These are phyloP conservation scores for Marisa cornuarietis DNA, from an alignment of 1,140 invertebrate species.

Conservation along the genomic window DNA sequence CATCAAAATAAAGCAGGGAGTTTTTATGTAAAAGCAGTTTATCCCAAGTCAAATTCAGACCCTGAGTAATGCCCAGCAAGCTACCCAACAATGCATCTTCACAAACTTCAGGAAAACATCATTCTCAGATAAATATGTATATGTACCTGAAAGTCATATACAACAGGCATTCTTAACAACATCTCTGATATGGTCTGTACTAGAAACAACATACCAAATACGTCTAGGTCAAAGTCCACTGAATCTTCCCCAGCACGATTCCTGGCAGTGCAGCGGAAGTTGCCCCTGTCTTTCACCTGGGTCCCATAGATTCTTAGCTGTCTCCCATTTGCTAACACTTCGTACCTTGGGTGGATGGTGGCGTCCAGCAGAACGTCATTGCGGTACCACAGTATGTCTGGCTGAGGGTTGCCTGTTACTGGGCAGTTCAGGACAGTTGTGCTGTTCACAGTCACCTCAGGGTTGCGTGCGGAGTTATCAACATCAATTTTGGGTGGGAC, in stretches of 20 bases:
- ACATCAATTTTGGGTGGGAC: slow-evolving; percentile 56
- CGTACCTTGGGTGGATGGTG: slow-evolving; percentile 37
- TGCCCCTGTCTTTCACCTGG: slow-evolving; percentile 43
- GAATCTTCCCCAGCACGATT: slow-evolving; percentile 65
- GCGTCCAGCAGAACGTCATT: slow-evolving; percentile 36
- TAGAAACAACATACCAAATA: slow-evolving; percentile 60
- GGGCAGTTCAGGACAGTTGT: slow-evolving; percentile 66
- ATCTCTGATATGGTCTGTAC: neutral
- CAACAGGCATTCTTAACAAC: neutral
- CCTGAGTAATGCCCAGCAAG: too few relatives aligned
- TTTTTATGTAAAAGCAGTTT: too few relatives aligned
- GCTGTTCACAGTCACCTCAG: slow-evolving; percentile 63
- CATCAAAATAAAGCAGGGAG: too few relatives aligned
- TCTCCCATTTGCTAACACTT: slow-evolving; percentile 48
- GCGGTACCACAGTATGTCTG: slow-evolving; percentile 66
- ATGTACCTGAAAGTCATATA: too few relatives aligned
- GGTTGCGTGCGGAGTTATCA: slow-evolving; percentile 46
- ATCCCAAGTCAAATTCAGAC: too few relatives aligned
- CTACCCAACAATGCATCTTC: too few relatives aligned
- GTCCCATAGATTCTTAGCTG: slow-evolving; percentile 53
- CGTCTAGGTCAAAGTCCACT: slow-evolving; percentile 62
- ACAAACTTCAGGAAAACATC: too few relatives aligned
- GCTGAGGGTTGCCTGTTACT: slow-evolving; percentile 66
- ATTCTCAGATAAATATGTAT: too few relatives aligned
- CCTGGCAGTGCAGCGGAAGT: slow-evolving; percentile 57